Evolutionary conservation across 1,140 invertebrate species (phyloP).

Genomic region (Calliopsis andreniformis): DNA sequence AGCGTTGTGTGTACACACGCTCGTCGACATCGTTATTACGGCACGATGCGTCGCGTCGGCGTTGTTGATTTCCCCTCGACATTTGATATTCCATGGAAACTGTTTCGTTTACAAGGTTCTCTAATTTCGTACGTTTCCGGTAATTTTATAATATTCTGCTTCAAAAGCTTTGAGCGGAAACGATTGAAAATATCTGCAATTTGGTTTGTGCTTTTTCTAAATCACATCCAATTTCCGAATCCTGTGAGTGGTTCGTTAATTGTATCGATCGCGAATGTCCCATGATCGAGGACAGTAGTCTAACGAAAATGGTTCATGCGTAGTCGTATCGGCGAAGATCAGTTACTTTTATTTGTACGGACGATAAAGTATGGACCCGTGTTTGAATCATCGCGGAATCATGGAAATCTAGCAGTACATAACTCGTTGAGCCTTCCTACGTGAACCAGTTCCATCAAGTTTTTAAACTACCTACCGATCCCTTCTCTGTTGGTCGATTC

Average conservation of each 20-base stretch:
- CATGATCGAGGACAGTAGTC: conserved; percentile 16
- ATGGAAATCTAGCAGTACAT: conserved; percentile 25
- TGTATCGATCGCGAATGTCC: too few relatives aligned
- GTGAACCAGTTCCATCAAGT: conserved; percentile 2
- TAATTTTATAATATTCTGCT: neutral
- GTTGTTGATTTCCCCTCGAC: neutral
- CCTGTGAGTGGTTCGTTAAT: too few relatives aligned
- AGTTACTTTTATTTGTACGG: conserved; percentile 47
- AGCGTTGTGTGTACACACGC: too few relatives aligned
- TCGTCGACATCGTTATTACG: conserved; percentile 1
- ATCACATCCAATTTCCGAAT: too few relatives aligned
- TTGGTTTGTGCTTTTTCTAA: neutral
- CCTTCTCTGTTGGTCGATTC: conserved; percentile 51
- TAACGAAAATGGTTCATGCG: conserved; percentile 30
- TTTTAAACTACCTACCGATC: conserved; percentile 5
- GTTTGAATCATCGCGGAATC: conserved; percentile 66
- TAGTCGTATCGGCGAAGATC: conserved; percentile 36
- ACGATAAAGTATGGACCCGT: conserved; percentile 69
- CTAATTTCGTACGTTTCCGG: neutral
- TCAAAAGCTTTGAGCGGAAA: too few relatives aligned
- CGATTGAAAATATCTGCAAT: too few relatives aligned
- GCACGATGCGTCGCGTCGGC: too few relatives aligned
- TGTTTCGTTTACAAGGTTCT: neutral
- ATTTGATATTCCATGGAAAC: neutral
- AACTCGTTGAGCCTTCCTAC: neutral